Evolutionary conservation across 1,140 invertebrate genomes (phyloP), one percentile per base, ranked within the genome.

Genomic region (Heliconius congener): DNA sequence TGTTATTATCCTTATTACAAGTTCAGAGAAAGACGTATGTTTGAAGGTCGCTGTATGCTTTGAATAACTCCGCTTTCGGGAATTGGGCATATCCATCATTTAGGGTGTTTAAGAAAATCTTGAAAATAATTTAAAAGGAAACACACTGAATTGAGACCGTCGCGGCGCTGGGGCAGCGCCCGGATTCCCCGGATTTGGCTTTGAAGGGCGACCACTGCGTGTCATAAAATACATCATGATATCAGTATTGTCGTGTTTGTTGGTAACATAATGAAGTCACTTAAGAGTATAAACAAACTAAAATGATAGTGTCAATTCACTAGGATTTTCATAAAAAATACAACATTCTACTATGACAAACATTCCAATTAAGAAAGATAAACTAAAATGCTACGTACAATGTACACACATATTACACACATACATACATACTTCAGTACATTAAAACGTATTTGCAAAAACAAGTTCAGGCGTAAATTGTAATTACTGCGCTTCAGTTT

Each of bases 11-110:
- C 74, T 70, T 42, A 66, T 75, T 66, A 66, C 74, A 50, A 60
- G 74, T 60, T 66, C 74, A 66, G 57, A 76, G 57, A 76, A 76
- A 70, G 74, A 66, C 74, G 60, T 66, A 75, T 60, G 34, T 8
- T 6, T 57, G 74, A 76, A 76, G 74, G 74, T 76, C 74, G 73
- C 52, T 5, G 8, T 60, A 13, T 27, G 55, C 37, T 66, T 37
- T 27, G 57, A 76, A 76, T 66, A 76, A 66, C 74, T 76, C 74
- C 6, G 8, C 37, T 76, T 66, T 76, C 74, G 74, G 60, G 74
- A 70, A 76, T 66, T 46, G 37, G 52, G 73, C 50, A 37, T 27
- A 74, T 66, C 9, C 60, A 30, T 66, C 60, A 66, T 66, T 66
- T 16, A 66, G 27, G 60, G 23, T 66, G 30, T 27, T 66, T 66